phyloP scores from a whole-genome alignment of 2,888 invertebrate species.

The Gandaritis pyraliata region DNA sequence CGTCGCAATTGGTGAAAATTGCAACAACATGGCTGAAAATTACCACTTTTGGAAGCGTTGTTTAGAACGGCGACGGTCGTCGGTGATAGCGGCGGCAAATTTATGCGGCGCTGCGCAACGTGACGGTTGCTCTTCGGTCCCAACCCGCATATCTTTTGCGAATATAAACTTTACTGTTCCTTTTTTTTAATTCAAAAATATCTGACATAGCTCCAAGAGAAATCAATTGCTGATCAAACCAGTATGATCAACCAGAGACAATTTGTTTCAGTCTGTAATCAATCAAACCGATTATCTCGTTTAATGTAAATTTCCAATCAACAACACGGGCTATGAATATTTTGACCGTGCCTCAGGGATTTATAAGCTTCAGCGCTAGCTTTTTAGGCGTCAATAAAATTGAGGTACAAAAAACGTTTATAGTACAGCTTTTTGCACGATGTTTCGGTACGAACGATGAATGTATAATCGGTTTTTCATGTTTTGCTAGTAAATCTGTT shows the following conservation, averaged over 20 bases:
- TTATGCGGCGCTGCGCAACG: constrained; percentile 65
- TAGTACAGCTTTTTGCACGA: constrained; percentile 61
- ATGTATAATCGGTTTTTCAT: constrained; percentile 77
- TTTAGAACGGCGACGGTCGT: constrained; percentile 61
- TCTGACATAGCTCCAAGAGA: neutral
- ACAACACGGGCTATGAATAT: constrained; percentile 47
- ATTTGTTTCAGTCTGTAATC: constrained; percentile 30
- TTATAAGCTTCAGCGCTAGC: constrained; percentile 62
- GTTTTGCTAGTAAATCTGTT: constrained; percentile 70
- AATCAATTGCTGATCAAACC: neutral
- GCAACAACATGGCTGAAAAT: constrained; percentile 81
- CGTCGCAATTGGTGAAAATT: constrained; percentile 79
- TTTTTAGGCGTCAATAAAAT: constrained; percentile 74
- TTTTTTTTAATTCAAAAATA: no score
- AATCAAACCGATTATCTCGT: constrained; percentile 31
- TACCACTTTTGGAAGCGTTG: constrained; percentile 77
- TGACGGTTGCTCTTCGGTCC: constrained; percentile 58
- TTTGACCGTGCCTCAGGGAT: constrained; percentile 48
- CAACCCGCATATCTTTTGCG: constrained; percentile 41
- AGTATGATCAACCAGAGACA: neutral
- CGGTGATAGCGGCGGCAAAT: constrained; percentile 50
- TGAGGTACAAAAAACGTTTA: constrained; percentile 65
- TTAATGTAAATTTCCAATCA: constrained; percentile 39
- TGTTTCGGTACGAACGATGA: constrained; percentile 68
- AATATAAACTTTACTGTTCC: constrained; percentile 38